phyloP scores from a whole-genome alignment of 1,140 invertebrate species.

The Medauroidea extradentata region DNA sequence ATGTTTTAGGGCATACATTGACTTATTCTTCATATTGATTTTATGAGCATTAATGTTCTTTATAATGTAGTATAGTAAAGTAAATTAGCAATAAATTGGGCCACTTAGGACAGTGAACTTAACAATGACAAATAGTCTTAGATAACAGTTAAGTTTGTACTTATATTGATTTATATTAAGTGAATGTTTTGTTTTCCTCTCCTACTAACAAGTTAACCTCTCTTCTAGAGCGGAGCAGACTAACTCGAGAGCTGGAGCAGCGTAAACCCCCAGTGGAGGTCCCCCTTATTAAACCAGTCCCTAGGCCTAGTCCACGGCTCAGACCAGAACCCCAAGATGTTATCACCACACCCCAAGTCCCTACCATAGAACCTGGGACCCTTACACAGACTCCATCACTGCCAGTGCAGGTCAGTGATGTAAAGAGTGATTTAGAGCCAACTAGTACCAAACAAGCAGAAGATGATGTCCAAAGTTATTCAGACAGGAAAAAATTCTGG shows the following conservation, averaged over 20 bases:
- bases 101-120: too few relatives aligned
- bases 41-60: too few relatives aligned
- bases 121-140: too few relatives aligned
- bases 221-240: slow-evolving; percentile 39
- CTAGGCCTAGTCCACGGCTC: slow-evolving; percentile 28
- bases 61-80: too few relatives aligned
- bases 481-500: slow-evolving; percentile 48
- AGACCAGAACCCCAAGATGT: slow-evolving; percentile 36
- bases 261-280: slow-evolving; percentile 19
- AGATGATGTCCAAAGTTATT: slow-evolving; percentile 37
- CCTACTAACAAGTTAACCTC: slow-evolving; percentile 40
- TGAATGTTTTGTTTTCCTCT: too few relatives aligned
- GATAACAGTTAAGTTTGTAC: too few relatives aligned
- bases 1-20: too few relatives aligned
- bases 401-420: too few relatives aligned
- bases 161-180: too few relatives aligned
- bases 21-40: too few relatives aligned
- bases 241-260: slow-evolving; percentile 25
- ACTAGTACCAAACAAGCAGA: not conserved
- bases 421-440: too few relatives aligned
- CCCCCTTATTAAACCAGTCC: slow-evolving; percentile 2
- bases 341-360: slow-evolving; percentile 17
- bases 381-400: not conserved
- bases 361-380: slow-evolving; percentile 19
- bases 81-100: too few relatives aligned